Base-by-base conservation (phyloP, 2,113 vertebrate species). In the Polypterus bichir region DNA sequence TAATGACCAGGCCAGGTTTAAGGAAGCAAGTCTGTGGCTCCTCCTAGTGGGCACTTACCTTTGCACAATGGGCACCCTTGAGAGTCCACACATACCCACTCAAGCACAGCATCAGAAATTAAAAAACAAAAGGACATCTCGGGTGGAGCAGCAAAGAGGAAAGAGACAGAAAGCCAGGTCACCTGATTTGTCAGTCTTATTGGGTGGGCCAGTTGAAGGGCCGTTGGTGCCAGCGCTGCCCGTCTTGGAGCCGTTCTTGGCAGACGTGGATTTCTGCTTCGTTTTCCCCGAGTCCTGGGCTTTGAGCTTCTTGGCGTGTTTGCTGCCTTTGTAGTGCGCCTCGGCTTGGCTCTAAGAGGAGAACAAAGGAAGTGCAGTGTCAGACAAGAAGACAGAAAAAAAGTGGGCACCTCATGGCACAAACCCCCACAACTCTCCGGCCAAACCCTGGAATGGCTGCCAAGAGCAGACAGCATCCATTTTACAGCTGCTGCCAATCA, bases 241-340 rank as follows among this genome's bases (percentile, higher is more conserved):
- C 76, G 81, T 74, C 84, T 88, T 91, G 81, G 86, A 54, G 77
- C 82, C 86, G 85, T 90, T 87, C 77, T 88, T 89, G 83, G 84
- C 79, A 80, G 83, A 72, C 72, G 82, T 83, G 83, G 73, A 73
- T 82, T 92, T 88, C 83, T 85, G 83, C 75, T 92, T 95, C 81
- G 79, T 85, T 88, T 95, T 98, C 73, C 86, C 90, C 84, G 88
- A 86, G 84, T 97, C 94, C 82, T 96, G 90, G 76, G 90, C 90
- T 91, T 97, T 98, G 78, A 98, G 83, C 89, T 97, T 98, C 91
- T 97, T 97, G 83, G 91, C 92, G 74, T 98, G 96, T 79, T 97
- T 97, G 81, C 92, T 93, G 82, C 96, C 96, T 91, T 91, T 93
- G 89, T 94, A 98, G 82, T 98, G 96, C 68, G 96, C 94, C 81